Evolutionary conservation across 2,888 invertebrate genomes (phyloP).

Genomic region (Scrobipalpa costella): DNA sequence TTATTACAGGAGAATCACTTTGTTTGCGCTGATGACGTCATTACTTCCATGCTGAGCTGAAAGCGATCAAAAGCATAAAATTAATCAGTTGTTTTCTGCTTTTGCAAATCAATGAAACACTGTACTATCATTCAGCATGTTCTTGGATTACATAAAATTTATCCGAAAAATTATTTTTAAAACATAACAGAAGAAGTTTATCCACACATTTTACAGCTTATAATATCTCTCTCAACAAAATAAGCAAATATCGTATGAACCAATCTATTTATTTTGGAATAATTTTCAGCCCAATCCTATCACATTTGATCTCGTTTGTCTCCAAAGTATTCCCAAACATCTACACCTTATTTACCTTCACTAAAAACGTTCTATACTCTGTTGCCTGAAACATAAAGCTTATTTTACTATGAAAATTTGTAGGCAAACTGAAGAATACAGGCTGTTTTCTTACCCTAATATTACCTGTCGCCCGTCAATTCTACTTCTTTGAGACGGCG

Average conservation of each 20-base stretch:
- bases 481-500: conserved; percentile 33
- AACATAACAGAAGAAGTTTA: too few relatives aligned
- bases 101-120: too few relatives aligned
- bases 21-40: conserved; percentile 27
- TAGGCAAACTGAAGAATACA: neutral
- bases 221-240: neutral
- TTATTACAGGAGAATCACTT: conserved; percentile 28
- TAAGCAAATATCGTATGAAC: conserved; percentile 20
- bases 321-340: conserved; percentile 14
- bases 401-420: neutral
- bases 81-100: too few relatives aligned
- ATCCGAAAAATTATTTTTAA: too few relatives aligned
- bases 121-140: too few relatives aligned
- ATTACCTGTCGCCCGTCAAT: conserved; percentile 44
- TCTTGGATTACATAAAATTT: too few relatives aligned
- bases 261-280: conserved; percentile 31
- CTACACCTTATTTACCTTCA: neutral
- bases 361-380: neutral
- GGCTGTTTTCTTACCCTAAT: conserved; percentile 34
- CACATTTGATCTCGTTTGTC: conserved; percentile 28
- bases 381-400: neutral
- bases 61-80: neutral
- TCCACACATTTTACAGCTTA: too few relatives aligned
- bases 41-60: neutral
- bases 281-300: conserved; percentile 37